A percentile compares a stretch with the other conserved stretches of the same genome.
Evolutionary conservation across 2,888 invertebrate genomes (phyloP).

Genomic region (Ormyrus nitidulus): DNA sequence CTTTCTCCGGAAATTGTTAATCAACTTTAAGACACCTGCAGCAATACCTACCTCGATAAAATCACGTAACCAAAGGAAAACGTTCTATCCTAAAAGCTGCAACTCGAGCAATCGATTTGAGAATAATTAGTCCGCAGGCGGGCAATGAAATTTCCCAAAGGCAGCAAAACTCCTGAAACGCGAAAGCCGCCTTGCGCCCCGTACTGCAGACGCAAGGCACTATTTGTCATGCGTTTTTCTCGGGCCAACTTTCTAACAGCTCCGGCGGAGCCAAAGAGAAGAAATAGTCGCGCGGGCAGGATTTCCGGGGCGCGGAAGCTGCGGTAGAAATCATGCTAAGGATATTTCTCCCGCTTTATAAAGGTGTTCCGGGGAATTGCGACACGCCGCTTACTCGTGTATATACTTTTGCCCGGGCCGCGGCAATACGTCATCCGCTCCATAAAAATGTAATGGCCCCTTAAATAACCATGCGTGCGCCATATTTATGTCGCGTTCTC

Average conservation of each 20-base stretch:
- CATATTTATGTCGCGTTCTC: constrained; percentile 66
- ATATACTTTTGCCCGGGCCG: constrained; percentile 14
- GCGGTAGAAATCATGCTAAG: constrained; percentile 57
- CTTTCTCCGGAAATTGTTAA: too few species aligned
- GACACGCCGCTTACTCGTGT: constrained; percentile 47
- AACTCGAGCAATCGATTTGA: too few species aligned
- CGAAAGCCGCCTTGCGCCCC: too few species aligned
- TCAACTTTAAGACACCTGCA: too few species aligned
- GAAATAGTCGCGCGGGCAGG: constrained; percentile 13
- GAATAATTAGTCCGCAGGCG: too few species aligned
- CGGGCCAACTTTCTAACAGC: constrained; percentile 8
- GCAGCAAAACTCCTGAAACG: too few species aligned
- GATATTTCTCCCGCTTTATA: constrained; percentile 58
- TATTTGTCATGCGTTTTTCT: background rate
- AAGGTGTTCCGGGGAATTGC: constrained; percentile 62
- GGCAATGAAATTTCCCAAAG: too few species aligned
- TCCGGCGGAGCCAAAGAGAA: constrained; percentile 16
- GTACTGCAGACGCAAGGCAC: too few species aligned
- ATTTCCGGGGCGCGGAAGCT: constrained; percentile 35
- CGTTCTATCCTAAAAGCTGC: too few species aligned
- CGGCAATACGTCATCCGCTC: constrained; percentile 66
- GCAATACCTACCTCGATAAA: too few species aligned
- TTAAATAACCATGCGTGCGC: constrained; percentile 67
- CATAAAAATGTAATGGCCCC: constrained; percentile 69
- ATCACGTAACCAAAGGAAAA: too few species aligned